Base-by-base conservation (phyloP, 2,113 vertebrate species). In the Corynorhinus townsendii region DNA sequence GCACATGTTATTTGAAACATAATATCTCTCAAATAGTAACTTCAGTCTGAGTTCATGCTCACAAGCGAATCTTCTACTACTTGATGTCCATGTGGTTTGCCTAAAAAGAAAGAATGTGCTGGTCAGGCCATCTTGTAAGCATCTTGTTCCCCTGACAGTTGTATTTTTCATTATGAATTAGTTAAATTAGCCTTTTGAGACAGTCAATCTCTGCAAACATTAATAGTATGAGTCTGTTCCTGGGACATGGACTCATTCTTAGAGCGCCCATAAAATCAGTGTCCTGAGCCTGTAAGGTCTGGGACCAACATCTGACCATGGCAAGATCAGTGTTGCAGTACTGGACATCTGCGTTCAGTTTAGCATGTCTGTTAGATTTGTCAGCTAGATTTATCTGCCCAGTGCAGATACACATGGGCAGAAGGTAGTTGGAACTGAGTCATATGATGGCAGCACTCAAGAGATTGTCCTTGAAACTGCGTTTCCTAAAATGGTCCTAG, bases 141-240 rank as follows among this genome's bases (percentile, higher is more conserved):
- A 84, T 38, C 30, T 87, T 10, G 5, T 40, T 90, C 47, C 66
- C n/a, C 22, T 49, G 38, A 62, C 28, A 62, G 16, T 75, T 85
- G 6, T 84, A 35, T 47, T 91, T 92, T 88, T 72, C 28, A 24
- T 54, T 69, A 56, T 40, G 91, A 82, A 30, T 79, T 16, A 75
- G 72, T 54, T 54, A 75, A 62, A 80, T 68, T 75, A n/a, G 56
- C 30, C 52, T 69, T 72, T 38, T 43, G 38, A 33, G 75, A 66
- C 14, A 33, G 14, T 79, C 35, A 12, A 0, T 64, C 2, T 95
- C n/a, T 82, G 62, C 15, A 86, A 79, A 73, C 12, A 10, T 40
- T 83, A 86, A 71, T 90, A 82, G 90, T 49, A 79, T 83, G 15
- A 81, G 4, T 89, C 69, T 89, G 9, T 73, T 90, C 11, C 33